Percentiles rank a stretch among this genome's conserved stretches.
Conservation (phyloP, 2,113 vertebrate genomes). For the Pteropus alecto region DNA sequence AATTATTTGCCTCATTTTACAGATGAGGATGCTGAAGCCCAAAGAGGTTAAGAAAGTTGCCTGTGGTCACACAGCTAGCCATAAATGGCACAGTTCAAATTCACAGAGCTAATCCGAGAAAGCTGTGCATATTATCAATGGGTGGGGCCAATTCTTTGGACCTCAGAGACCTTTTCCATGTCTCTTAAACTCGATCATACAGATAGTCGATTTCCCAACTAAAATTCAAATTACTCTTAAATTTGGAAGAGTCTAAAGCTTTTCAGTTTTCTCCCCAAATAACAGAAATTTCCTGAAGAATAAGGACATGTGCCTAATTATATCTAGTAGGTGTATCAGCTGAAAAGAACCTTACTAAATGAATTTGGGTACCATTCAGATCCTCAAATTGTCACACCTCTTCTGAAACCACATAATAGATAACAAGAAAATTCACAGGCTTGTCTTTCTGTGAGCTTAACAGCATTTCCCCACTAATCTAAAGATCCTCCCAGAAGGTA, state of each 20-base stretch:
- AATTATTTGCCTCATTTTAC: neutral
- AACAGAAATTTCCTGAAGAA: neutral
- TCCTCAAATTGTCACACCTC: constrained; percentile 19
- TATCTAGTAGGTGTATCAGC: neutral
- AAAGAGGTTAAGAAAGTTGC: neutral
- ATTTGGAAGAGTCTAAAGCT: neutral
- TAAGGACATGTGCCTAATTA: neutral
- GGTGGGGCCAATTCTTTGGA: neutral
- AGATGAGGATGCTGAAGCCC: neutral
- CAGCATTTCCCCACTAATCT: constrained; percentile 25
- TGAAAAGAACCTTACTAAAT: constrained; percentile 5
- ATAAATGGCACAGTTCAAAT: neutral
- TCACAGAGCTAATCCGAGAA: neutral
- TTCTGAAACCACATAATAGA: neutral
- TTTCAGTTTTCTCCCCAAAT: neutral
- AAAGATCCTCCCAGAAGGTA: constrained; percentile 39
- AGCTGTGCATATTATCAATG: neutral
- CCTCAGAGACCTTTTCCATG: neutral
- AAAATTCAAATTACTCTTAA: constrained; percentile 29
- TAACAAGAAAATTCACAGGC: constrained; percentile 30
- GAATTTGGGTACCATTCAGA: neutral
- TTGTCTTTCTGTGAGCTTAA: constrained; percentile 36
- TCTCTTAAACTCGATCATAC: neutral
- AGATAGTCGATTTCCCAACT: neutral
- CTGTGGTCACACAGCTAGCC: neutral